Base-by-base conservation (phyloP, 2,113 vertebrate species). In the Arenaria interpres region DNA sequence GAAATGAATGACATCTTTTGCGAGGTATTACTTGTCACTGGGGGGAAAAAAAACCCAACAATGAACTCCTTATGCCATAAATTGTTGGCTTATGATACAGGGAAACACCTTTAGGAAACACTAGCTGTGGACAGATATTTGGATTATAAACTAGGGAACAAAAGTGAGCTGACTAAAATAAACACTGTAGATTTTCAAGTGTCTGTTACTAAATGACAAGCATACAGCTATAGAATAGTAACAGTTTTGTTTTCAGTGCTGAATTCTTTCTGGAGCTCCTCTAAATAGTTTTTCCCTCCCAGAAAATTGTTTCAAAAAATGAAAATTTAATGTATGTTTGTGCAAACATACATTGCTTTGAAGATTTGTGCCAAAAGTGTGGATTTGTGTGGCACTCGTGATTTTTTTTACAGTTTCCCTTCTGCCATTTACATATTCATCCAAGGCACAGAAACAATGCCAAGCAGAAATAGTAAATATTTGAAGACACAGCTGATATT, bases 1-100 rank as follows among this genome's bases (percentile, higher is more conserved):
- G 30, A 96, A 94, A 89, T 72, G 7, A 89, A 46, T 13, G 73
- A 24, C 62, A 75, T 66, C 66, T 95, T 27, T 83, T 91, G 48
- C 0, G 0, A 87, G 51, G 32, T 81, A 66, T 76, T 92, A 46
- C 48, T 83, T 86, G 41, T 43, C 68, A 83, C 37, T 16, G 6
- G 25, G 17, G 7, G 14, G 3, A 2, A 4, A 39, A 46, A 14
- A 33, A 32, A 13, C 6, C 3, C 62, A 63, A 46, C 16, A 78
- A 14, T 14, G 66, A 60, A 28, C 39, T 86, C 46, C 35, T 43
- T 73, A 14, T 66, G 35, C 35, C 22, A 32, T 30, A 30, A 50
- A 17, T 60, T 66, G 10, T 73, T 5, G 2, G 5, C 27, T 91
- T 78, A 72, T 0, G 1, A 25, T 68, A 67, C 13, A 72, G 9